Conservation (phyloP, 2,888 invertebrate species). For the Chalcosyrphus nemorum region DNA sequence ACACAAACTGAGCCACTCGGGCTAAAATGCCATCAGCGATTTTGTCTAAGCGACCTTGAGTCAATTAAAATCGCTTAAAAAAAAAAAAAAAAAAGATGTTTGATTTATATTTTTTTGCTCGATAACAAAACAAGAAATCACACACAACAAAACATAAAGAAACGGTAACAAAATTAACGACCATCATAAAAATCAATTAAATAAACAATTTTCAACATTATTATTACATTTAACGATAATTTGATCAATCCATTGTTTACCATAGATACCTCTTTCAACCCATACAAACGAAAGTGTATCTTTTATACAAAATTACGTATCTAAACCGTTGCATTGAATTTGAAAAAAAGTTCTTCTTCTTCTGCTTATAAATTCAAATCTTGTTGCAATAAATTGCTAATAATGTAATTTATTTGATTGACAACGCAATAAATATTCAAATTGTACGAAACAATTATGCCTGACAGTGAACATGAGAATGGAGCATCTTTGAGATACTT, state of each 20-base stretch:
- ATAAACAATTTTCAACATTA: constrained; percentile 73
- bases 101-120: too few relatives aligned
- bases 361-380: constrained; percentile 31
- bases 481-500: neutral
- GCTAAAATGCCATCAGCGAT: neutral
- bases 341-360: constrained; percentile 11
- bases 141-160: constrained; percentile 69
- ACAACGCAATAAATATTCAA: constrained; percentile 55
- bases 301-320: too few relatives aligned
- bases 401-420: constrained; percentile 47
- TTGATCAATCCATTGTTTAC: constrained; percentile 64
- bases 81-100: too few relatives aligned
- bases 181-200: constrained; percentile 76
- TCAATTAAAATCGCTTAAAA: constrained; percentile 59
- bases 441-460: constrained; percentile 23
- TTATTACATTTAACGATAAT: constrained; percentile 70
- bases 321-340: constrained; percentile 48
- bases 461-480: neutral
- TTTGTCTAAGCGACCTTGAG: constrained; percentile 61
- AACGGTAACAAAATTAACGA: constrained; percentile 76
- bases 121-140: constrained; percentile 75
- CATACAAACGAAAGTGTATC: neutral
- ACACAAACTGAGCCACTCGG: too few relatives aligned
- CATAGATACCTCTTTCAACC: constrained; percentile 23
- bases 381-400: constrained; percentile 45